Base-by-base conservation (phyloP, 2,113 vertebrate genomes). In the Phocoena phocoena region DNA sequence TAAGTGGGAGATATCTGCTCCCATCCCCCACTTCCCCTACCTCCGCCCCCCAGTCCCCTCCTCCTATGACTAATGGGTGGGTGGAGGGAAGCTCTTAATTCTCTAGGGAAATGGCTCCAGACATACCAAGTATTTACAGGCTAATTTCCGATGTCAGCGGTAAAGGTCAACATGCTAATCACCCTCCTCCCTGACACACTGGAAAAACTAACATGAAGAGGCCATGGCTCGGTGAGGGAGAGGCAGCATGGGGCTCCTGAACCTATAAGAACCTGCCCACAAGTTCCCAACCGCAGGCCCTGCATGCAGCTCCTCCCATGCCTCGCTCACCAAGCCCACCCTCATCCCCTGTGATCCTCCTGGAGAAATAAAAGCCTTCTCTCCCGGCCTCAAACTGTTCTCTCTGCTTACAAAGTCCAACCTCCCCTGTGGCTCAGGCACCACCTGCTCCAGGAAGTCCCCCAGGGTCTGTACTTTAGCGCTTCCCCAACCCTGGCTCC, bases 391-490 rank as follows among this genome's bases (percentile, higher is more conserved):
- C 53, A 60, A 36, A 62, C 55, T 23, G 0, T 20, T 62, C 20
- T 58, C 55, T 88, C 70, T 71, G 28, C 62, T 53, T 63, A 33
- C 23, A 23, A 15, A 11, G 13, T 26, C 44, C 65, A 63, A 33
- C 33, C 47, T 74, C 15, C 10, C 15, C 50, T 26, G 53, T 2
- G n/a, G 55, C 25, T 62, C 47, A 84, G 58, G n/a, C 1, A 8
- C 50, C n/a, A n/a, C 33, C 36, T 85, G 67, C 38, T 67, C 23
- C 31, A 50, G 71, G 74, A 67, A 68, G 82, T 62, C 65, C 41
- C 81, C 74, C 8, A 7, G 25, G 17, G 21, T 15, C 17, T 13
- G 10, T 18, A 28, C n/a, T n/a, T 31, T 0, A 15, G 4, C 3
- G 20, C 76, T 84, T 53, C 47, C 86, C 11, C 31, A 21, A n/a